Conservation (phyloP, 2,888 invertebrate genomes). For the Oscheius myriophilus region DNA sequence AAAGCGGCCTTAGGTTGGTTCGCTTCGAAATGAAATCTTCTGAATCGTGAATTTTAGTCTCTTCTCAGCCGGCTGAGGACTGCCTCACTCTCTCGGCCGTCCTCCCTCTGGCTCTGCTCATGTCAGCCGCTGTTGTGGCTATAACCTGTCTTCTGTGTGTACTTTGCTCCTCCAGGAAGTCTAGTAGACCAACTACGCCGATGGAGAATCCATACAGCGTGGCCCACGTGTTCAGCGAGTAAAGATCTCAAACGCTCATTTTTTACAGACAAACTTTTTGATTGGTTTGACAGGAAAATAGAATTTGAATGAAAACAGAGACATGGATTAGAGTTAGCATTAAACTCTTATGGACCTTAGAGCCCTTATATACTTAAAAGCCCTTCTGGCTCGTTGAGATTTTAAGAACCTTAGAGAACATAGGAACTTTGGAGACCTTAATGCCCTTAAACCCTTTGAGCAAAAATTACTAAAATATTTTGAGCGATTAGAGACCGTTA, state of each 20-base stretch:
- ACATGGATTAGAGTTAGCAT: no score
- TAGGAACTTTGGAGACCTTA: no score
- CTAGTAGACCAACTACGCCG: not conserved
- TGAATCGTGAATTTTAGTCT: not conserved
- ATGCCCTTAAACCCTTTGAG: no score
- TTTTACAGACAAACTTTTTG: no score
- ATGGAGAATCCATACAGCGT: conserved; percentile 17
- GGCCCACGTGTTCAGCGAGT: conserved; percentile 20
- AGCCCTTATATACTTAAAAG: no score
- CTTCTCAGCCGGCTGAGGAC: conserved; percentile 14
- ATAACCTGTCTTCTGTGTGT: conserved; percentile 19
- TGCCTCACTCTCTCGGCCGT: conserved; percentile 19
- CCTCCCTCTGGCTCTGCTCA: conserved; percentile 12
- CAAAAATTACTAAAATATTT: no score
- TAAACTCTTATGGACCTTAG: no score
- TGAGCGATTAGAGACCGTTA: no score
- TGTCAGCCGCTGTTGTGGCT: conserved; percentile 13
- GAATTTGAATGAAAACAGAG: no score
- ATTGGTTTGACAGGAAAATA: no score
- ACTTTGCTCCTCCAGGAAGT: conserved; percentile 17
- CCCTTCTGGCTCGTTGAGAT: no score
- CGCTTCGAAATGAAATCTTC: not conserved
- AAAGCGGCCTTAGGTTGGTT: conserved; percentile 53
- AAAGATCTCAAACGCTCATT: not conserved
- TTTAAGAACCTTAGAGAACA: no score